Conservation (phyloP, 2,888 invertebrate species). For the Hyposoter dolosus region DNA sequence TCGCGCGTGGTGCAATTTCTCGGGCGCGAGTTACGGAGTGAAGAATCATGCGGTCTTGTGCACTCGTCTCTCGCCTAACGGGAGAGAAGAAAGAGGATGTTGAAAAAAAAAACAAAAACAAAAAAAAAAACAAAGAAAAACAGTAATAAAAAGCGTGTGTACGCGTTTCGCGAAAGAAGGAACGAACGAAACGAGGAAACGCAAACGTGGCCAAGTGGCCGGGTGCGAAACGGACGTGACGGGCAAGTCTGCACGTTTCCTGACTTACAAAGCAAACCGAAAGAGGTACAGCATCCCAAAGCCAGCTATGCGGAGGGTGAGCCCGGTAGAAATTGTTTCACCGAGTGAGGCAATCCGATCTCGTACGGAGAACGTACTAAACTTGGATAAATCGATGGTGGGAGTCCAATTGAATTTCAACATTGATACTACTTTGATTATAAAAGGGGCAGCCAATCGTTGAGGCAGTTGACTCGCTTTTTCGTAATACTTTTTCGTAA, state of each 20-base stretch:
- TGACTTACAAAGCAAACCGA: constrained; percentile 60
- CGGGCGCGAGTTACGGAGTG: constrained; percentile 16
- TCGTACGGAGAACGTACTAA: neutral
- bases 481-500: neutral
- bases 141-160: constrained; percentile 41
- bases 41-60: constrained; percentile 43
- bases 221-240: constrained; percentile 62
- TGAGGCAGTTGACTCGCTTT: neutral
- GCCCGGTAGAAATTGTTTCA: neutral
- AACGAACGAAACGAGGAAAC: constrained; percentile 55
- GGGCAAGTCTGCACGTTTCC: constrained; percentile 59
- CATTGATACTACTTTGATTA: neutral
- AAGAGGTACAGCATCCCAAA: constrained; percentile 43
- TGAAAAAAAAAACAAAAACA: neutral
- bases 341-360: neutral
- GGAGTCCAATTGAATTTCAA: neutral
- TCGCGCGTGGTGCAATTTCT: constrained; percentile 62
- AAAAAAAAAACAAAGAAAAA: neutral
- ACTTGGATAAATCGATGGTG: neutral
- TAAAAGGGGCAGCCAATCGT: neutral
- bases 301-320: neutral
- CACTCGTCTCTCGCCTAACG: constrained; percentile 30
- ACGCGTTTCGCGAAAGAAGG: constrained; percentile 38
- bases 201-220: constrained; percentile 50
- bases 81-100: neutral